Evolutionary conservation across 2,888 invertebrate genomes (phyloP), one percentile per base, ranked within the genome.

Genomic region (Incurvaria masculella): DNA sequence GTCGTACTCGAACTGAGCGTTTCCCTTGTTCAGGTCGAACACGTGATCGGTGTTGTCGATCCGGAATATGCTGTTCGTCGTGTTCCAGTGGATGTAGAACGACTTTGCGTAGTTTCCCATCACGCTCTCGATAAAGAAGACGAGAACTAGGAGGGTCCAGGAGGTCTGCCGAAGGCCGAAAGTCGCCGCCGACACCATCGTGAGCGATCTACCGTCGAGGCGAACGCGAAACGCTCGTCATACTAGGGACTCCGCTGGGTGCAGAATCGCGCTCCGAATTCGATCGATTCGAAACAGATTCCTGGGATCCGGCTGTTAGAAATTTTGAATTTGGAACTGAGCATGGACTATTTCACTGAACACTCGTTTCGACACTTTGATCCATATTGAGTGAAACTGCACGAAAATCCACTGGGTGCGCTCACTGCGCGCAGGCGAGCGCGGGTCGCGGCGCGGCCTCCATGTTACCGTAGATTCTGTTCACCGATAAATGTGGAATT

Each of bases 21-120:
- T 95, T 58, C 93, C 92, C 75, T 92, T 90, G 80, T 95, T 95
- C 61, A 96, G 89, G 73, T 96, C 95, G 71, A 95, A 94, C 72
- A 96, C 94, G 73, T 96, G 94, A 76, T 96, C 95, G 44, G 95
- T 95, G 76, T 96, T 96, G 83, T 96, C 95, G 84, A 95, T 95
- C 75, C 95, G 88, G 80, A 96, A 96, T 85, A 92, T 92, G 69
- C 91, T 91, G 70, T 92, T 92, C 56, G 91, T 89, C 58, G 91
- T 91, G 81, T 92, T 92, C 92, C 92, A 92, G 66, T 92, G 91
- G 75, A 92, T 90, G 76, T 87, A 89, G 76, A 90, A 90, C 49
- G 88, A 86, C 69, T 91, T 90, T 53, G 89, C 88, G 75, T 89
- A 88, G 69, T 88, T 88, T 38, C 84, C 86, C 75, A 83, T 82